Evolutionary conservation across 2,797 vertebrate genomes (phyloP), one percentile per base, ranked within the genome.

Genomic region (Peromyscus eremicus): DNA sequence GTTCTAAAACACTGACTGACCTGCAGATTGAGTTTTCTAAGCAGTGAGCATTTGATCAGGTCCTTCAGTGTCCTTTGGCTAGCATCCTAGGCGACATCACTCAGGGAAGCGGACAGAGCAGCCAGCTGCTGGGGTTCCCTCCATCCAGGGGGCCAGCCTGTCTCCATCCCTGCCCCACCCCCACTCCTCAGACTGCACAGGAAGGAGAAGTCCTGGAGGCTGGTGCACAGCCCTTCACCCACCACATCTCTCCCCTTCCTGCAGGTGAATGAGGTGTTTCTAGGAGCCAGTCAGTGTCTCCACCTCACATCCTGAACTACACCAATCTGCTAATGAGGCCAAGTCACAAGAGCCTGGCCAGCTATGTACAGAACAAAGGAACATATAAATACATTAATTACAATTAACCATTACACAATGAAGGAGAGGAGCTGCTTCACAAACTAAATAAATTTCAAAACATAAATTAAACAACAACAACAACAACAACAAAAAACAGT

Each of bases 381-480:
- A 97, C 94, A 97, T 88, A 98, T 97, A 98, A 98, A 98, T 98
- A 98, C 96, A 97, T 96, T 80, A 97, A 87, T 64, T 46, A 96
- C 93, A 97, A 96, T 46, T 25, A 83, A 70, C 93, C 60, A 46
- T 96, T 96, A 94, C 94, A 92, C 92, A 87, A 92, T 94, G 96
- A 96, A 97, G 96, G 89, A 2, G 0, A 81, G 70, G 84, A 92
- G 75, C 96, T 92, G 94, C 43, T 97, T 97, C 97, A 97, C 88
- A 92, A 97, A 96, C 97, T 97, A 97, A 98, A 96, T 94, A 98
- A 97, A 96, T 97, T 96, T 57, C 97, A 80, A 52, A 49, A 97
- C 71, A 88, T 97, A 97, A 97, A 89, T 96, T 95, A 97, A 96
- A 89, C 85, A 83, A 82, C 55, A 81, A n/a, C n/a, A n/a, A n/a